phyloP scores from a whole-genome alignment of 2,113 vertebrate genomes.

The Rattus rattus region DNA sequence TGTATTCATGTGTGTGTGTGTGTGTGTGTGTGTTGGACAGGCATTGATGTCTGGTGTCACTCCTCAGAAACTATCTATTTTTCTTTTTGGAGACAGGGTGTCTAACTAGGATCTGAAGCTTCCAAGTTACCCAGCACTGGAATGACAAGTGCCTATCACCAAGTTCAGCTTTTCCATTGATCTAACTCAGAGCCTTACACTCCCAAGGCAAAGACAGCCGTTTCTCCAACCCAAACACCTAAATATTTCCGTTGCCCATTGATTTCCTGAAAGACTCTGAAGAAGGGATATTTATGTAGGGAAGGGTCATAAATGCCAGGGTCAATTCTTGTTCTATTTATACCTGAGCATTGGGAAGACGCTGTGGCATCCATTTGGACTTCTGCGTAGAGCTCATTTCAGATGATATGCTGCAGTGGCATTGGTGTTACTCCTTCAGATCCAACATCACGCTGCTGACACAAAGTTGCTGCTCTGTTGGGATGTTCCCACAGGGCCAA shows the following conservation, averaged over 20 bases:
- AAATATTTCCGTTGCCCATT: background rate
- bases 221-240: background rate
- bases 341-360: background rate
- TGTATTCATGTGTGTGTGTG: too few species aligned
- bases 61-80: background rate
- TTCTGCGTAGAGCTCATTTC: background rate
- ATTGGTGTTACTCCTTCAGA: background rate
- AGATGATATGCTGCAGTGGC: background rate
- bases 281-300: background rate
- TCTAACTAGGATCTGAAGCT: background rate
- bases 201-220: too few species aligned
- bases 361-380: background rate
- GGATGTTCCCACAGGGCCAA: background rate
- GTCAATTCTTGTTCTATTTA: background rate
- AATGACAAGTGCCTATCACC: background rate
- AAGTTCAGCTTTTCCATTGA: background rate
- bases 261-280: background rate
- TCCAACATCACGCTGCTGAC: background rate
- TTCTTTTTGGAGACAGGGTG: background rate
- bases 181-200: background rate
- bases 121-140: background rate
- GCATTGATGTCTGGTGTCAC: background rate
- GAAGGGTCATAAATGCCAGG: background rate
- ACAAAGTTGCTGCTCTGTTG: accelerated
- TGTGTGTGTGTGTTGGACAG: background rate